A percentile compares a stretch with the other conserved stretches of the same genome.
Evolutionary conservation across 2,888 invertebrate genomes (phyloP).

Genomic region (Cyaniris semiargus): DNA sequence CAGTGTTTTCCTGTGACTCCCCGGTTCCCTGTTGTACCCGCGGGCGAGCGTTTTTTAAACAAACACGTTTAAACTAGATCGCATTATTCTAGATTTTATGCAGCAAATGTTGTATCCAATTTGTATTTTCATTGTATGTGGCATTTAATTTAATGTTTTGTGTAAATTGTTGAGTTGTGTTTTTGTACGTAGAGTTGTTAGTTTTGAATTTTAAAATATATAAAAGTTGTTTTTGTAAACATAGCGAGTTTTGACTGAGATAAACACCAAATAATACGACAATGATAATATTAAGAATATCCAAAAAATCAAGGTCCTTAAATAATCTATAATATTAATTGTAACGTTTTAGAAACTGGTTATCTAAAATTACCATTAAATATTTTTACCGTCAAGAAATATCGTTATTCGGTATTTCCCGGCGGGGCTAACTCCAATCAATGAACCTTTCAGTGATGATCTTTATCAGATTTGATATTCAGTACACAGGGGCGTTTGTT

Average conservation of each 20-base stretch:
- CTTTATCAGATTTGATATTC: constrained; percentile 21
- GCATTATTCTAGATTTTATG: constrained; percentile 25
- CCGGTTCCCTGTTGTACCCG: not conserved
- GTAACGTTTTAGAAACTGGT: too few species aligned
- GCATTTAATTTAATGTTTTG: not conserved
- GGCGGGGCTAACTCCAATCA: constrained; percentile 7
- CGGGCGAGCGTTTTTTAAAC: constrained; percentile 26
- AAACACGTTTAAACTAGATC: constrained; percentile 25
- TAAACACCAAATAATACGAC: too few species aligned
- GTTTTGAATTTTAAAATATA: not conserved
- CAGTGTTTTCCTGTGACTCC: constrained; percentile 11
- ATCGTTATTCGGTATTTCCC: not conserved
- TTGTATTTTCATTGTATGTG: constrained; percentile 18
- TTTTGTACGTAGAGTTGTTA: not conserved
- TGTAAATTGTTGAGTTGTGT: not conserved
- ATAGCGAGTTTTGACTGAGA: not conserved
- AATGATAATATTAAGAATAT: too few species aligned
- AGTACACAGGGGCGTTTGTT: constrained; percentile 36
- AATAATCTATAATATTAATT: too few species aligned
- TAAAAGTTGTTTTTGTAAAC: not conserved
- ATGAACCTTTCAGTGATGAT: constrained; percentile 23
- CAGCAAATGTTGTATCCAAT: constrained; percentile 24
- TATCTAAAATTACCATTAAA: not conserved
- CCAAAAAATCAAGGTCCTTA: too few species aligned
- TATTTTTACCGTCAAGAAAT: not conserved